Percentiles rank a stretch among this genome's conserved stretches.
Conservation (phyloP, 2,113 vertebrate species). For the Galemys pyrenaicus region DNA sequence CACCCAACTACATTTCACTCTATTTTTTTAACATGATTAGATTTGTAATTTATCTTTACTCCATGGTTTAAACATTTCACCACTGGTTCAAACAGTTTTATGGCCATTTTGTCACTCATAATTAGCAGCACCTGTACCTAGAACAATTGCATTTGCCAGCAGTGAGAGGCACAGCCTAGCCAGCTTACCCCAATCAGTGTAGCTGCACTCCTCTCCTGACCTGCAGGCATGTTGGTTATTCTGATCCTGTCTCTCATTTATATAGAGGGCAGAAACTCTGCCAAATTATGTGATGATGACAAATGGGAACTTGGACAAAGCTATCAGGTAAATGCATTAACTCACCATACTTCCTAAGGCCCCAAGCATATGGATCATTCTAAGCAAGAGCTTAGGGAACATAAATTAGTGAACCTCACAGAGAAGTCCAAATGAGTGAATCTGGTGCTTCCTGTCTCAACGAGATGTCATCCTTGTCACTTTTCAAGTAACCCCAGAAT, state of each 20-base stretch:
- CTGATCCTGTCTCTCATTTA: conserved; percentile 55
- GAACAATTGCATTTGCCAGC: background rate
- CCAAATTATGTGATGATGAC: conserved; percentile 72
- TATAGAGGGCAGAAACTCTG: conserved; percentile 61
- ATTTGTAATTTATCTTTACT: background rate
- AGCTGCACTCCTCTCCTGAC: background rate
- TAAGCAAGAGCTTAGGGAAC: conserved; percentile 36
- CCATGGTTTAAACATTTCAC: background rate
- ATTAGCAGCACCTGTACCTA: background rate
- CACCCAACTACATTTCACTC: background rate
- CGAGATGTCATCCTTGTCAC: background rate
- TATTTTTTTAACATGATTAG: background rate
- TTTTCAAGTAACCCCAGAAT: background rate
- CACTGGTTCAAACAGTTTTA: background rate
- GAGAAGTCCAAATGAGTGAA: conserved; percentile 23
- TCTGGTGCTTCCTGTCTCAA: background rate
- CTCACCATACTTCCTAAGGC: conserved; percentile 23
- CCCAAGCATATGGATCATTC: conserved; percentile 52
- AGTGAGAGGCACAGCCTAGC: background rate
- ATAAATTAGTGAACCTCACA: conserved; percentile 51
- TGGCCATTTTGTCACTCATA: background rate
- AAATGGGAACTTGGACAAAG: conserved; percentile 59
- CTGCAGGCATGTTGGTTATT: conserved; percentile 32
- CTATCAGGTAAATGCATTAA: conserved; percentile 59
- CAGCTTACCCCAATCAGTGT: background rate